Evolutionary conservation across 2,888 invertebrate species (phyloP).

Genomic region (Drosophila testacea): DNA sequence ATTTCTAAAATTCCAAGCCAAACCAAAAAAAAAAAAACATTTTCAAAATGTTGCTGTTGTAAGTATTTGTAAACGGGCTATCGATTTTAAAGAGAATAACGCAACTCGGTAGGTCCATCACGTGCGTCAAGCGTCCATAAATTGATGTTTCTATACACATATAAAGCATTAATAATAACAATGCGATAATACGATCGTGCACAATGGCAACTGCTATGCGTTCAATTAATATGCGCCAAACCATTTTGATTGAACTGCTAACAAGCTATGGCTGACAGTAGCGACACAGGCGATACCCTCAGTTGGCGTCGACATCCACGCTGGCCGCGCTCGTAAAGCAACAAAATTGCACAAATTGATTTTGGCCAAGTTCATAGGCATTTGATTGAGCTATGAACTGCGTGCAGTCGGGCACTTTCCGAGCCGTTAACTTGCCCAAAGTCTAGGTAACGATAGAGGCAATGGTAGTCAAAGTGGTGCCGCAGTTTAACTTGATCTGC

Average conservation of each 20-base stretch:
- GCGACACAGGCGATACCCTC: slow-evolving; percentile 2
- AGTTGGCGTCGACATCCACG: not conserved
- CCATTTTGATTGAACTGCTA: slow-evolving; percentile 70
- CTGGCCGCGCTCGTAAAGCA: slow-evolving; percentile 50
- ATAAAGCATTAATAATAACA: slow-evolving; percentile 63
- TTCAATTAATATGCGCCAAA: slow-evolving; percentile 74
- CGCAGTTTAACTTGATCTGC: slow-evolving; percentile 27
- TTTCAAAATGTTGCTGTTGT: not conserved
- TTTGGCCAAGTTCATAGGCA: slow-evolving; percentile 61
- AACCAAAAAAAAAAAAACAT: not conserved
- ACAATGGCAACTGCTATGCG: slow-evolving; percentile 41
- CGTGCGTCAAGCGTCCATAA: slow-evolving; percentile 73
- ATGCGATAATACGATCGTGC: slow-evolving; percentile 58
- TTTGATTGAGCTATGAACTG: slow-evolving; percentile 49
- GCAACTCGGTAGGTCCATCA: slow-evolving; percentile 56
- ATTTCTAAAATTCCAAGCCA: not conserved
- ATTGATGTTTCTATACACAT: slow-evolving; percentile 53
- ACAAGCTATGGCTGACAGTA: slow-evolving; percentile 39
- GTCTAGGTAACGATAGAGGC: slow-evolving; percentile 23
- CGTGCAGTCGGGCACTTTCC: slow-evolving; percentile 52
- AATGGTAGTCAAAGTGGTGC: slow-evolving; percentile 56
- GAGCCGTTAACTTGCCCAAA: slow-evolving; percentile 34
- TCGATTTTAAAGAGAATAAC: slow-evolving; percentile 2
- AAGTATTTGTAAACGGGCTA: slow-evolving; percentile 1
- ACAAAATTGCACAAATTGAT: slow-evolving; percentile 69